Conservation (phyloP, 2,113 vertebrate species). For the Pithys albifrons region DNA sequence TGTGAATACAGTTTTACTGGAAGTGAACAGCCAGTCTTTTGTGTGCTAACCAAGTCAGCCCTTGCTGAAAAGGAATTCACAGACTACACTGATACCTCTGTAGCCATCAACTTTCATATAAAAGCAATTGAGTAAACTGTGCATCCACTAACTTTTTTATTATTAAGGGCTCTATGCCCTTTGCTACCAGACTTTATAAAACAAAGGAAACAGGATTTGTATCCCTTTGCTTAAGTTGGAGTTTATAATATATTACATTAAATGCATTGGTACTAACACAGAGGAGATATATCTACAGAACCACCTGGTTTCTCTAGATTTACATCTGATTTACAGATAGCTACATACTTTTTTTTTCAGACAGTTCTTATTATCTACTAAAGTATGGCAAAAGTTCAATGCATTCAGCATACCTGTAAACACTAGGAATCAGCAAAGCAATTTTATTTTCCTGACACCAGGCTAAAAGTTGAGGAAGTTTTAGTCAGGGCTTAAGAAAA, state of each 20-base stretch:
- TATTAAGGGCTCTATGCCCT: background rate
- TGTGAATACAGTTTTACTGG: slow-evolving; percentile 39
- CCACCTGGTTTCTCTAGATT: background rate
- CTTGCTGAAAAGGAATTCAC: slow-evolving; percentile 1
- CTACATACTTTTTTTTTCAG: background rate
- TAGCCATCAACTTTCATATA: slow-evolving; percentile 8
- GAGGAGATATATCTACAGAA: background rate
- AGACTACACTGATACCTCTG: background rate
- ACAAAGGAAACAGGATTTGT: background rate
- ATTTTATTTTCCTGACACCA: background rate
- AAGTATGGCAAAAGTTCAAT: background rate
- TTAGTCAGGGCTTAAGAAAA: background rate
- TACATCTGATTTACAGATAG: background rate
- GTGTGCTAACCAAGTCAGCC: background rate
- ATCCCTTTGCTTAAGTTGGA: background rate
- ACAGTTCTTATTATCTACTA: background rate
- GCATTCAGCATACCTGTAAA: background rate
- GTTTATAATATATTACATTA: background rate
- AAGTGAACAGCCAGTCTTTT: slow-evolving; percentile 32
- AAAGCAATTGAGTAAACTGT: slow-evolving; percentile 19
- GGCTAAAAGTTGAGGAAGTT: background rate
- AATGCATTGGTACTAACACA: background rate
- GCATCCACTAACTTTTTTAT: background rate
- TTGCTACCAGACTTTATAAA: slow-evolving; percentile 4
- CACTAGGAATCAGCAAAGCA: background rate